A percentile compares a stretch with the other conserved stretches of the same genome.
Conservation (phyloP, 2,113 vertebrate species). For the Perca flavescens region DNA sequence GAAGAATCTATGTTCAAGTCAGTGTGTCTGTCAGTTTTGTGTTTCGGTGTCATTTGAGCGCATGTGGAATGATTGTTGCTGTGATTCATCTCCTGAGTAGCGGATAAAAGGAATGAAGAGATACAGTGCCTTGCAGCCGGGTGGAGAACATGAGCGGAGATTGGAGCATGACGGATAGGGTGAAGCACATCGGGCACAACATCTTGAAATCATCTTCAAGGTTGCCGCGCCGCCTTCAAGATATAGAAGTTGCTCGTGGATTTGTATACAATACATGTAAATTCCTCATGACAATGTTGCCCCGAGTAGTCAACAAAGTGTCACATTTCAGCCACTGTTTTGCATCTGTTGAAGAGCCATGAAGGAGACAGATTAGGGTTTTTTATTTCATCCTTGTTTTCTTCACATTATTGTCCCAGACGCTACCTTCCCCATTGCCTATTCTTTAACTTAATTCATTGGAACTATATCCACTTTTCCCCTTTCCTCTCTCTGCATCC, state of each 20-base stretch:
- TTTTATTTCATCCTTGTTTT: neutral
- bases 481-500: neutral
- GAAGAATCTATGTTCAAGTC: slow-evolving; percentile 55
- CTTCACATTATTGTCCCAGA: neutral
- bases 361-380: slow-evolving; percentile 4
- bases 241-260: slow-evolving; percentile 13
- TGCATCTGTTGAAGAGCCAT: neutral
- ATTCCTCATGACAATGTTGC: slow-evolving; percentile 51
- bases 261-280: slow-evolving; percentile 31
- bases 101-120: slow-evolving; percentile 70
- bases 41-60: slow-evolving; percentile 60
- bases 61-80: slow-evolving; percentile 60
- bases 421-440: neutral
- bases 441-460: neutral
- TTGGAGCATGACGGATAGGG: slow-evolving; percentile 69
- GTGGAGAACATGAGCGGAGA: slow-evolving; percentile 43
- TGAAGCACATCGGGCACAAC: slow-evolving; percentile 49
- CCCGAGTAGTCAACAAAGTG: slow-evolving; percentile 34
- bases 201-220: slow-evolving; percentile 63
- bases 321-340: slow-evolving; percentile 52
- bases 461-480: slow-evolving; percentile 7
- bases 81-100: slow-evolving; percentile 67
- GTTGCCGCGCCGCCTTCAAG: slow-evolving; percentile 28
- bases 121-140: slow-evolving; percentile 51
- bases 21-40: slow-evolving; percentile 63